These are phyloP conservation scores for Tinea semifulvella DNA, from an alignment of 2,888 invertebrate genomes.

Conservation along the genomic window DNA sequence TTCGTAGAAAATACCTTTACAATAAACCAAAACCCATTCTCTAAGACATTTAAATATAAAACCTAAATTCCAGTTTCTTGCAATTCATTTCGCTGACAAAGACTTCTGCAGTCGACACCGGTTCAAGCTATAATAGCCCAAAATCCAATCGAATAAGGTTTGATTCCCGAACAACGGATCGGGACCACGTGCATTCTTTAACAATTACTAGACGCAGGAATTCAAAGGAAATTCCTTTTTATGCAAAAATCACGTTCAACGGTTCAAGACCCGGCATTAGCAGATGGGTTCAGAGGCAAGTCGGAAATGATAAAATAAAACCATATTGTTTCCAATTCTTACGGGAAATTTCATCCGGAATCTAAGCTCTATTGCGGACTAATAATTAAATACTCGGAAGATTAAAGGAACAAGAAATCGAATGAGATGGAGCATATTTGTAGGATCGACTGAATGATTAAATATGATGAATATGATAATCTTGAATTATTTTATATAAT, in stretches of 20 bases:
- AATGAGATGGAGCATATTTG: too few species aligned
- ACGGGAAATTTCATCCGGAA: neutral
- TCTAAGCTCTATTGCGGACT: too few species aligned
- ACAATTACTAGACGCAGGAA: slow-evolving; percentile 11
- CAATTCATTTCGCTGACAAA: slow-evolving; percentile 4
- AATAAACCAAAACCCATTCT: neutral
- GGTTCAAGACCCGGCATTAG: slow-evolving; percentile 9
- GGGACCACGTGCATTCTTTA: slow-evolving; percentile 7
- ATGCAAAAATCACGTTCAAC: slow-evolving; percentile 14
- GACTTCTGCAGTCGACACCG: too few species aligned
- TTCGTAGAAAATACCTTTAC: neutral
- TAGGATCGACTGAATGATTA: too few species aligned
- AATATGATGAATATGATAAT: too few species aligned
- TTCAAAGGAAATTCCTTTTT: slow-evolving; percentile 11
- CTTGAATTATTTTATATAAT: too few species aligned
- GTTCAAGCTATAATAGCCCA: too few species aligned
- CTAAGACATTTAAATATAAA: slow-evolving; percentile 6
- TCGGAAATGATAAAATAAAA: slow-evolving; percentile 5
- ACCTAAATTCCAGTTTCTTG: neutral
- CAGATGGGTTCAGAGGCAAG: slow-evolving; percentile 11
- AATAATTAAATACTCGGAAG: too few species aligned
- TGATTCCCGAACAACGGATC: too few species aligned
- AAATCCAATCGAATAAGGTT: too few species aligned
- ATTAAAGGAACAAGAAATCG: too few species aligned
- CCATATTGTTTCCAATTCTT: neutral